phyloP scores from a whole-genome alignment of 2,888 invertebrate species.

The Acronicta psi region DNA sequence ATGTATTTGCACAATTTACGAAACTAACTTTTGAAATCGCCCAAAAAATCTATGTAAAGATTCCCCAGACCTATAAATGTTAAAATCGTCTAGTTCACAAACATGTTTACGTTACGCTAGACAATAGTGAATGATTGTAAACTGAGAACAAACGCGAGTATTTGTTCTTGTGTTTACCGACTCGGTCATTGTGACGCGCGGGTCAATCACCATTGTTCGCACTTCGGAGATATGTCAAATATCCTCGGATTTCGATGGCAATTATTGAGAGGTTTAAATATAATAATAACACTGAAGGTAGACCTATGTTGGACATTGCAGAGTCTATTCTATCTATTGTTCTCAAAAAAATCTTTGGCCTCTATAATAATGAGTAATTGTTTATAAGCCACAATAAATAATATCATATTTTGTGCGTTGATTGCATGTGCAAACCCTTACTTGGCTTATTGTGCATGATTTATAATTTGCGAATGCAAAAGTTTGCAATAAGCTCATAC shows the following conservation, averaged over 20 bases:
- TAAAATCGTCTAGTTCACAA: constrained; percentile 23
- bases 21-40: too few species aligned
- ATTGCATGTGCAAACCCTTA: neutral
- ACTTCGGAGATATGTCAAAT: constrained; percentile 40
- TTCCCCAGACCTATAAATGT: constrained; percentile 5
- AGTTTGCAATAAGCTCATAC: too few species aligned
- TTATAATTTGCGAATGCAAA: neutral
- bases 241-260: constrained; percentile 29
- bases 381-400: neutral
- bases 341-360: constrained; percentile 20
- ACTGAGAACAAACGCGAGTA: constrained; percentile 43
- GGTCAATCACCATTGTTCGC: constrained; percentile 48
- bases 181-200: constrained; percentile 42
- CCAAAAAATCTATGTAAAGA: neutral
- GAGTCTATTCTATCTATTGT: constrained; percentile 23
- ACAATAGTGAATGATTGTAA: constrained; percentile 56
- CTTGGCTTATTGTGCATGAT: neutral
- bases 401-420: neutral
- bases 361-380: constrained; percentile 21
- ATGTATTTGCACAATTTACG: too few species aligned
- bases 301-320: constrained; percentile 10
- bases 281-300: neutral
- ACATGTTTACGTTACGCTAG: constrained; percentile 51
- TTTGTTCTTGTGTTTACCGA: constrained; percentile 32
- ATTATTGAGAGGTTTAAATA: constrained; percentile 28